Base-by-base conservation (phyloP, 2,797 vertebrate genomes). In the Limnodromus scolopaceus region DNA sequence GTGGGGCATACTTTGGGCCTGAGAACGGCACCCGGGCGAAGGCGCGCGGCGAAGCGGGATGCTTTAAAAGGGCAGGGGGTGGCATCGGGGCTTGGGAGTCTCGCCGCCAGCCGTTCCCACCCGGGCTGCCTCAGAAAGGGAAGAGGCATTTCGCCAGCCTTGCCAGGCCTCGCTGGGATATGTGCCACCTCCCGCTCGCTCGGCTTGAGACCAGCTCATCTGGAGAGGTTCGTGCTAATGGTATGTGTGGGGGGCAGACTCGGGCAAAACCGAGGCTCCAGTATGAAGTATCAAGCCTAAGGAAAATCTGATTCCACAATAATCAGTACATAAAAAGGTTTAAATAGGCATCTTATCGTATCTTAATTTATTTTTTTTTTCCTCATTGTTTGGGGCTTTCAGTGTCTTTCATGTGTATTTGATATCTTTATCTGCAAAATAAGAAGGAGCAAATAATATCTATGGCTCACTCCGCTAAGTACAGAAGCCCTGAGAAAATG, bases 21-120 rank as follows among this genome's bases (percentile, higher is more conserved):
- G 95, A 94, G 95, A 97, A 92, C 60, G 63, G 86, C 14, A 8
- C 22, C 12, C 51, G 18, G 60, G 78, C 58, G 5, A 92, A 96
- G 78, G 82, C 2, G 0, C 28, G 17, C 30, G 71, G 94, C 92
- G 71, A 87, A 68, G 65, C 30, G 19, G 3, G 41, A 34, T 46
- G 57, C 91, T 89, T 89, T 95, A 76, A 92, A 91, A 96, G 95
- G 96, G 71, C 87, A 95, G 69, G 63, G 68, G 15, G 11, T 54
- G 45, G 68, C 63, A 54, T 28, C 6, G 18, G 86, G 74, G 89
- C 95, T 97, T 96, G 96, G 94, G 96, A 97, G 87, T 57, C 81
- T 88, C 10, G 4, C 63, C 13, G 20, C 65, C 38, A 63, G 55
- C 49, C 13, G 5, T 96, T 97, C 97, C 96, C 97, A 97, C 86